Evolutionary conservation across 2,113 vertebrate genomes (phyloP), one percentile per base, ranked within the genome.

Genomic region (Phainopepla nitens): DNA sequence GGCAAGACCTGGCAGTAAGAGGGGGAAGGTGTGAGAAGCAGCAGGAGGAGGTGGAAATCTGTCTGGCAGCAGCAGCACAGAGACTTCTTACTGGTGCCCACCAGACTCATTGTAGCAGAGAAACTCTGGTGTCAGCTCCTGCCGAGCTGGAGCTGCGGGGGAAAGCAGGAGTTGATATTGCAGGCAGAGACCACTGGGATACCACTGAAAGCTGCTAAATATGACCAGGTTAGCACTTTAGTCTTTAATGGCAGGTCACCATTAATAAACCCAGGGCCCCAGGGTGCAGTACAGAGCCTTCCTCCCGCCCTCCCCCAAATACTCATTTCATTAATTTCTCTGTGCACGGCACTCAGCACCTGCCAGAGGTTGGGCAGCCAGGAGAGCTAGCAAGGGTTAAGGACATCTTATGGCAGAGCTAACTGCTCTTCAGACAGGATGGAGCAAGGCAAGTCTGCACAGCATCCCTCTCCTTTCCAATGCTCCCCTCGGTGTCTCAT

Each of bases 141-240:
- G 95, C 92, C 7, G 94, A 95, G 90, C 95, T 42, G 81, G 95
- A 89, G 96, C 95, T 96, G 96, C 4, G 7, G 86, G 88, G 77
- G 92, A 97, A 97, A 98, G 98, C 98, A 98, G 98, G 97, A 97
- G 97, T 98, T 96, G 97, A 98, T 96, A 97, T 93, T 96, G 97
- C 98, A 98, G 98, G 97, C 93, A 4, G 97, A 96, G 98, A 98
- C 98, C 98, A 98, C 98, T 98, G 97, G 94, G 97, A 97, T 91
- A 87, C 94, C 84, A 89, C 92, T 95, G 98, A 98, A 98, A 99
- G 98, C 98, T 98, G 98, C 98, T 98, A 98, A 98, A 99, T 98
- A 98, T 98, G 98, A 98, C 98, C 98, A 98, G 98, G 98, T 98
- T 99, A 99, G 98, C 98, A 99, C 98, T 99, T 99, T 98, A 98